Percentiles rank a stretch among this genome's conserved stretches.
Conservation (phyloP, 2,113 vertebrate genomes). For the Tachuris rubrigastra region DNA sequence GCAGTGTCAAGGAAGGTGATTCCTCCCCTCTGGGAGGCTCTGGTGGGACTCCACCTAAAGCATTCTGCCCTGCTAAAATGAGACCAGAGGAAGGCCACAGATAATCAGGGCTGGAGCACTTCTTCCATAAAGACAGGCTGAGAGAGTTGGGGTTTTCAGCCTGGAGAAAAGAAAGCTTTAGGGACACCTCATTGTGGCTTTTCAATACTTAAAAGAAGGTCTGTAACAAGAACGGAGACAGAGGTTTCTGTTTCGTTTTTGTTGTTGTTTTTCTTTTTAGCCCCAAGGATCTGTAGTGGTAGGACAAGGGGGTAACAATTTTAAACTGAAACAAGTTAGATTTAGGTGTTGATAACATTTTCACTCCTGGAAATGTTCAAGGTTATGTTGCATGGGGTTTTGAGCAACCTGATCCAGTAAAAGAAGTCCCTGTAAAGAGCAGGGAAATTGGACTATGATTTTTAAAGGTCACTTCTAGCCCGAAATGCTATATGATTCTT, state of each 20-base stretch:
- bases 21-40: not conserved
- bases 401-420: not conserved
- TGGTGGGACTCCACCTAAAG: not conserved
- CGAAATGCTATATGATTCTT: not conserved
- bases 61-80: not conserved
- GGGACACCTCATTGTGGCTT: fast-evolving
- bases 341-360: not conserved
- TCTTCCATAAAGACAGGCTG: not conserved
- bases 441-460: not conserved
- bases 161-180: not conserved
- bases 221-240: not conserved
- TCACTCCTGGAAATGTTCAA: not conserved
- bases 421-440: not conserved
- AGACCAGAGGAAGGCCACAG: not conserved
- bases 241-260: not conserved
- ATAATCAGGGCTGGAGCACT: not conserved
- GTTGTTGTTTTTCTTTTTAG: not conserved
- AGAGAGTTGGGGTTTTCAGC: not conserved
- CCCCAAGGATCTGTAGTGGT: not conserved
- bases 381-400: not conserved
- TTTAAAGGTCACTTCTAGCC: not conserved
- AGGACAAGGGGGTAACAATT: not conserved
- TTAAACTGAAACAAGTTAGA: not conserved
- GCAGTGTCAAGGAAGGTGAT: not conserved
- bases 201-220: not conserved